These are phyloP conservation scores for Leptinotarsa lineolata DNA, from an alignment of 1,140 invertebrate genomes.

Conservation along the genomic window DNA sequence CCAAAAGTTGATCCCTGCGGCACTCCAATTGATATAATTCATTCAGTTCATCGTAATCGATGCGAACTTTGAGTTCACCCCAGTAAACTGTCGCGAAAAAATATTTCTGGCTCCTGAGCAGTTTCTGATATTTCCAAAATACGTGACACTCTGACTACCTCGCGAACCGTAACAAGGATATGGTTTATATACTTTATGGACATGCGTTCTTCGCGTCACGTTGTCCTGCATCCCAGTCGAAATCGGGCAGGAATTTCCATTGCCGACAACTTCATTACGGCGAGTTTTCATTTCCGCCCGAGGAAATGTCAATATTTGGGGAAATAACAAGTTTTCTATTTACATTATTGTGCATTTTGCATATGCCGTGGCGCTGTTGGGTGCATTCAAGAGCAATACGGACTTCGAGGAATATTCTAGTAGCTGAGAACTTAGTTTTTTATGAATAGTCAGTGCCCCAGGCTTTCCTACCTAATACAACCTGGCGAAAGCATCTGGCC, in stretches of 20 bases:
- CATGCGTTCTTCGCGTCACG: conserved; percentile 6
- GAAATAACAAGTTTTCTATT: conserved; percentile 4
- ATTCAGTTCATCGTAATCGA: too few species aligned
- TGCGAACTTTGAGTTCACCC: too few species aligned
- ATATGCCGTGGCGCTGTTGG: neutral
- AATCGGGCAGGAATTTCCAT: neutral
- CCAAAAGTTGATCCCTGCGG: too few species aligned
- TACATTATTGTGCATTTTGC: neutral
- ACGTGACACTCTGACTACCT: neutral
- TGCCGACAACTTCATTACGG: conserved; percentile 2
- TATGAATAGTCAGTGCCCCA: neutral
- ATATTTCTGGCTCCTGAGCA: neutral
- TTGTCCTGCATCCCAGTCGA: neutral
- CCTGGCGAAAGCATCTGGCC: too few species aligned
- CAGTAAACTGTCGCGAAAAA: too few species aligned
- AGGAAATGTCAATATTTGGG: conserved; percentile 18
- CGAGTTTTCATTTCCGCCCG: conserved; percentile 11
- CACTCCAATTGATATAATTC: too few species aligned
- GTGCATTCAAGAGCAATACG: too few species aligned
- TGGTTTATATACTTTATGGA: conserved; percentile 1
- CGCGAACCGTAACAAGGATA: conserved; percentile 2
- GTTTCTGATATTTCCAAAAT: neutral
- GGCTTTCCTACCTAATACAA: too few species aligned
- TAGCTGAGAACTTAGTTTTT: neutral
- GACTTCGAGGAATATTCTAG: too few species aligned